Evolutionary conservation across 2,797 vertebrate species (phyloP), one percentile per base, ranked within the genome.

Genomic region (Pantherophis alleghaniensis): DNA sequence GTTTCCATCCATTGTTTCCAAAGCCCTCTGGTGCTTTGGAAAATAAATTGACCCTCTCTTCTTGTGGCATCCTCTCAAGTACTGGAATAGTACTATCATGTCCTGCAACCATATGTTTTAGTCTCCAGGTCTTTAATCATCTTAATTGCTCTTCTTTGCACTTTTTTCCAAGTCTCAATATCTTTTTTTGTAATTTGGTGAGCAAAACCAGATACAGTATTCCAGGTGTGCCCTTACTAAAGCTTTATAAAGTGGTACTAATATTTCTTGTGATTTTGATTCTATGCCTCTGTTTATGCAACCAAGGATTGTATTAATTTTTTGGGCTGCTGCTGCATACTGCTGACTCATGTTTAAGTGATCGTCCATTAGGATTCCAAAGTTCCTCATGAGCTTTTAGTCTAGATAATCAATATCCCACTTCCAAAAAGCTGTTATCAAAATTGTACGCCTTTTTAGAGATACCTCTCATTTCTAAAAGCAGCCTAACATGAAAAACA

Each of bases 401-500:
- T 22, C 16, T 10, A 24, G 18, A 57, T 60, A 22, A 28, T 26
- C 28, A 83, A 86, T 14, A 42, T 7, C 2, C 61, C n/a, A 26
- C 22, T 57, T 91, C 14, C 42, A 91, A 91, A 91, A n/a, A 55
- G 57, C 57, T n/a, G 28, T 83, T 74, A 60, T 1, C 26, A 18
- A 90, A 90, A 79, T 22, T 5, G 7, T 3, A 53, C 14, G 51
- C 16, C 22, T 91, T 20, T 42, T 56, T 28, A 16, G 12, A 32
- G 24, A 6, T 37, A 28, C 26, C 26, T 53, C 91, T n/a, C 89
- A 91, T 83, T 90, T 93, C 86, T 0, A 0, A 92, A 10, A 92
- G 69, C 69, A 94, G 61, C 60, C 0, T 69, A 69, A 16, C 9
- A 26, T 89, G 79, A 20, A 79, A 94, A 92, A 94, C 13, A 51